phyloP scores from a whole-genome alignment of 2,113 vertebrate genomes.

The Xenotilapia leptura region DNA sequence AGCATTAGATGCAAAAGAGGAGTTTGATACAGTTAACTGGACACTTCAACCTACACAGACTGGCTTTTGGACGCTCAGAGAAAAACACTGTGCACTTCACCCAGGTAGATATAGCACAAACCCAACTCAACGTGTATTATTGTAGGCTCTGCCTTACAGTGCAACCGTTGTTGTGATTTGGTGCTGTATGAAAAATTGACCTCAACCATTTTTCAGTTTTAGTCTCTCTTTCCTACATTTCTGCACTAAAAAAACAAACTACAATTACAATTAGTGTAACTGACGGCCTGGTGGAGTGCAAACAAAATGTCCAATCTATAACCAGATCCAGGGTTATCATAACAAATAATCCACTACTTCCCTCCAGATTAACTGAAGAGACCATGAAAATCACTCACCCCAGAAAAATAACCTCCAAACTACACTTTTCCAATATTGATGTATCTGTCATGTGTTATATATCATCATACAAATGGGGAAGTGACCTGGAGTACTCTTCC shows the following conservation, averaged over 20 bases:
- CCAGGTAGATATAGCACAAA: neutral
- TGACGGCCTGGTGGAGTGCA: neutral
- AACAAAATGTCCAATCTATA: neutral
- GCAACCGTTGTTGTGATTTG: neutral
- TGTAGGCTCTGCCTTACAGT: neutral
- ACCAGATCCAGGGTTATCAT: neutral
- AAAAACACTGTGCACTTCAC: neutral
- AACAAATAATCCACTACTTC: neutral
- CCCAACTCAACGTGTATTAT: neutral
- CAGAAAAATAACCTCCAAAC: neutral
- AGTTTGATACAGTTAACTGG: neutral
- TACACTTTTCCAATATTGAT: neutral
- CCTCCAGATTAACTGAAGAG: neutral
- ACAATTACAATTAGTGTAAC: neutral
- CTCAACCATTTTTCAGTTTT: neutral
- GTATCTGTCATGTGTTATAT: accelerated
- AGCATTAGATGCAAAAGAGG: neutral
- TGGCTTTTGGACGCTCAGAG: neutral
- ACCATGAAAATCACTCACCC: neutral
- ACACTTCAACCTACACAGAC: neutral
- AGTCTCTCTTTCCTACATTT: neutral
- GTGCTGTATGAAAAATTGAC: neutral
- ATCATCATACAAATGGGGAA: neutral
- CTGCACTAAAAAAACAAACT: neutral
- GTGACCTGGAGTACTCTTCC: neutral